Evolutionary conservation across 2,113 vertebrate genomes (phyloP).

Genomic region (Picathartes gymnocephalus): DNA sequence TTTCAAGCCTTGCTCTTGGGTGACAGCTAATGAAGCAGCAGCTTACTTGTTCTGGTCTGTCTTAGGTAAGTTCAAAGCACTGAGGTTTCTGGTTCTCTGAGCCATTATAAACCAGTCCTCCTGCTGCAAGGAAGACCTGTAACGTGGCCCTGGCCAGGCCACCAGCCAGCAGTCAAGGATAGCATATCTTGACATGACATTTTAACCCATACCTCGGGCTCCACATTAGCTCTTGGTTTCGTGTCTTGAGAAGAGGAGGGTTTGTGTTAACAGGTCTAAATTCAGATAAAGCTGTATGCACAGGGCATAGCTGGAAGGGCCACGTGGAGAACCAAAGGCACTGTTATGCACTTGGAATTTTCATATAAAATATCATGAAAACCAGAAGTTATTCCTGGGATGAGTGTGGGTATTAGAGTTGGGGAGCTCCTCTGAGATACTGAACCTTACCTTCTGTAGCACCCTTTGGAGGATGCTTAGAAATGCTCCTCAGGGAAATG

Average conservation of each 20-base stretch:
- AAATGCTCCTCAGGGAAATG: not conserved
- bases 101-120: not conserved
- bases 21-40: not conserved
- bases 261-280: not conserved
- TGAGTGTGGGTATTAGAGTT: not conserved
- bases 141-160: not conserved
- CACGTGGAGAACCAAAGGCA: not conserved
- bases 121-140: not conserved
- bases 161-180: fast-evolving
- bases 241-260: not conserved
- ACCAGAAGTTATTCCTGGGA: not conserved
- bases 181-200: not conserved
- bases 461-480: not conserved
- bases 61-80: not conserved
- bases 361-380: not conserved
- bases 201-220: not conserved
- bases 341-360: not conserved
- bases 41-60: not conserved
- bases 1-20: not conserved
- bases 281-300: not conserved
- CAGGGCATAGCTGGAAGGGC: not conserved
- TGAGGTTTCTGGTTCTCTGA: not conserved
- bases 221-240: fast-evolving
- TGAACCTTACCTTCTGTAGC: not conserved
- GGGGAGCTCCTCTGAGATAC: not conserved